phyloP scores from a whole-genome alignment of 2,113 vertebrate species.

The Heterocephalus glaber region DNA sequence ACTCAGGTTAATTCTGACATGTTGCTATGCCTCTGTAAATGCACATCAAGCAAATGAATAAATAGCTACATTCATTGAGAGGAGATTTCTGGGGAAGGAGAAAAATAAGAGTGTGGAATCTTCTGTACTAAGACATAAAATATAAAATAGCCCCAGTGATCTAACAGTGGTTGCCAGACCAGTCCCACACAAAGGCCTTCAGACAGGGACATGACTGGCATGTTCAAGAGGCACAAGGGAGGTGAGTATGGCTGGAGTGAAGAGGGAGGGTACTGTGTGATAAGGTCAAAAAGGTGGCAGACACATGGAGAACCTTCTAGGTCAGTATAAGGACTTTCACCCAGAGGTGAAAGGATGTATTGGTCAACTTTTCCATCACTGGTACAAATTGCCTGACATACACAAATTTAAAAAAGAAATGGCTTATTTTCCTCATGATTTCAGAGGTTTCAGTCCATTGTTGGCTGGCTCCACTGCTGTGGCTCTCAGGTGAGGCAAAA shows the following conservation, averaged over 20 bases:
- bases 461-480: neutral
- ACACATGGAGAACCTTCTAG: neutral
- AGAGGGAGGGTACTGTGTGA: too few relatives aligned
- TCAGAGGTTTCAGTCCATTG: neutral
- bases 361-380: neutral
- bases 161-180: neutral
- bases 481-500: neutral
- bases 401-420: neutral
- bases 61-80: neutral
- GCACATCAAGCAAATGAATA: neutral
- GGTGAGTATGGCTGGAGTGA: neutral
- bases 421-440: neutral
- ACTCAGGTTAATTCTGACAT: neutral
- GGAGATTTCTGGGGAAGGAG: neutral
- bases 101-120: neutral
- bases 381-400: neutral
- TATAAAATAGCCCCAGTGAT: neutral
- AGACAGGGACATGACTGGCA: neutral
- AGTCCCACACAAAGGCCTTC: neutral
- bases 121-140: neutral
- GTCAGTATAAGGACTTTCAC: neutral
- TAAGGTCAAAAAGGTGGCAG: neutral
- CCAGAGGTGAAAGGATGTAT: neutral
- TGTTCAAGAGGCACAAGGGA: neutral
- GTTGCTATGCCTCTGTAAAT: neutral